Percentiles rank a stretch among this genome's conserved stretches.
These are phyloP conservation scores for Nomada goodeniana DNA, from an alignment of 2,888 invertebrate genomes.

Conservation along the genomic window DNA sequence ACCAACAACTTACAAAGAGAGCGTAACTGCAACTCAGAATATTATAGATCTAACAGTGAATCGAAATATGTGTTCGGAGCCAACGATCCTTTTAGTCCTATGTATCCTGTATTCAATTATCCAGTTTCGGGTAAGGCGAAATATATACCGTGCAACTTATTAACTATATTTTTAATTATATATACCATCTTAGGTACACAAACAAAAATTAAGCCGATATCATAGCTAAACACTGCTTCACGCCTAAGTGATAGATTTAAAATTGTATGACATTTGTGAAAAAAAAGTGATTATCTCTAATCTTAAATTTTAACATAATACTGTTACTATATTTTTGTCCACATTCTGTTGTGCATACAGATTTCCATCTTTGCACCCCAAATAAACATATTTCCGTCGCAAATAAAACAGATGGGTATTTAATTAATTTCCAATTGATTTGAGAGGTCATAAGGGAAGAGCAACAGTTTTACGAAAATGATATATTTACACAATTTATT, in stretches of 20 bases:
- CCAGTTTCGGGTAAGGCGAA: conserved; percentile 43
- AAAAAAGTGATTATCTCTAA: neutral
- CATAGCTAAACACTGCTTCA: neutral
- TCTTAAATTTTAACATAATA: neutral
- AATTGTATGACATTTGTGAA: neutral
- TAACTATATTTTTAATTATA: neutral
- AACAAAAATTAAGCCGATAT: neutral
- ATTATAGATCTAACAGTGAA: conserved; percentile 57
- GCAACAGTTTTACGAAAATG: conserved; percentile 63
- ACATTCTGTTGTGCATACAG: neutral
- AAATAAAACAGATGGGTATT: neutral
- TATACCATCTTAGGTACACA: neutral
- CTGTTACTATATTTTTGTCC: neutral
- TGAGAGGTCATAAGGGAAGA: conserved; percentile 41
- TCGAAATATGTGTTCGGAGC: conserved; percentile 57
- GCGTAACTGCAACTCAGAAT: conserved; percentile 33
- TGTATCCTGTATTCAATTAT: conserved; percentile 62
- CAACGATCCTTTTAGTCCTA: conserved; percentile 51
- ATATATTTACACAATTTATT: conserved; percentile 84
- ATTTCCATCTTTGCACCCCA: neutral
- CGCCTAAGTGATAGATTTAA: too few species aligned
- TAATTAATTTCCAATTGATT: neutral
- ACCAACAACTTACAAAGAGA: conserved; percentile 68
- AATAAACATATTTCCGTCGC: neutral
- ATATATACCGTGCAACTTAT: neutral